These are phyloP conservation scores for Tenrec ecaudatus DNA, from an alignment of 2,113 vertebrate genomes.

Conservation along the genomic window DNA sequence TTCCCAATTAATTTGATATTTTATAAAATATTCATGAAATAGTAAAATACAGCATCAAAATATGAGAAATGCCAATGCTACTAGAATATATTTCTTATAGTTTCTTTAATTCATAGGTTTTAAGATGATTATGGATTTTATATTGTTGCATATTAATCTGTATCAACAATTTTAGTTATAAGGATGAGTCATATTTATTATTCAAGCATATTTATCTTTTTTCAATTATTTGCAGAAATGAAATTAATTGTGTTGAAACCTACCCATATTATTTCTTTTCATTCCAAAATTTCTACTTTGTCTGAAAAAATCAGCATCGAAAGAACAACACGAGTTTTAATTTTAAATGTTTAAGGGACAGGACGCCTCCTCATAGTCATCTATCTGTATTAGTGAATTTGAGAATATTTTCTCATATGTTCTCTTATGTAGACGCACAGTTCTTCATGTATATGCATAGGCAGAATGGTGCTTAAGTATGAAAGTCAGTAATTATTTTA, in stretches of 20 bases:
- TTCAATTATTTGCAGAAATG: neutral
- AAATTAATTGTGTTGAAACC: neutral
- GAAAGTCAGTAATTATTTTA: neutral
- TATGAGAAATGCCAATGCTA: neutral
- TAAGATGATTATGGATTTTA: neutral
- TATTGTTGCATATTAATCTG: neutral
- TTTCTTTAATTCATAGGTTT: constrained; percentile 15
- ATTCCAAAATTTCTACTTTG: neutral
- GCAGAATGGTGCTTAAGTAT: constrained; percentile 7
- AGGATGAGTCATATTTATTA: neutral
- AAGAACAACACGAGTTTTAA: neutral
- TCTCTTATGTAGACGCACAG: neutral
- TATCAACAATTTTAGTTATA: constrained; percentile 16
- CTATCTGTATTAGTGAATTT: neutral
- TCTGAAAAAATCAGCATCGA: neutral
- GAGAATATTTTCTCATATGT: neutral
- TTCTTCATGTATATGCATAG: no score
- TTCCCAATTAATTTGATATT: neutral
- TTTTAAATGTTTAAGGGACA: constrained; percentile 2
- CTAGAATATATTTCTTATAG: constrained; percentile 5
- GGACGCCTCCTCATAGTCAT: neutral
- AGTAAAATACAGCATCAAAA: neutral
- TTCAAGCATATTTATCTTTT: neutral
- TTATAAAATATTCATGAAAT: neutral
- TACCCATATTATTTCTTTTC: neutral